Evolutionary conservation across 2,888 invertebrate species (phyloP).

Genomic region (Paralinhomoeus sp.): DNA sequence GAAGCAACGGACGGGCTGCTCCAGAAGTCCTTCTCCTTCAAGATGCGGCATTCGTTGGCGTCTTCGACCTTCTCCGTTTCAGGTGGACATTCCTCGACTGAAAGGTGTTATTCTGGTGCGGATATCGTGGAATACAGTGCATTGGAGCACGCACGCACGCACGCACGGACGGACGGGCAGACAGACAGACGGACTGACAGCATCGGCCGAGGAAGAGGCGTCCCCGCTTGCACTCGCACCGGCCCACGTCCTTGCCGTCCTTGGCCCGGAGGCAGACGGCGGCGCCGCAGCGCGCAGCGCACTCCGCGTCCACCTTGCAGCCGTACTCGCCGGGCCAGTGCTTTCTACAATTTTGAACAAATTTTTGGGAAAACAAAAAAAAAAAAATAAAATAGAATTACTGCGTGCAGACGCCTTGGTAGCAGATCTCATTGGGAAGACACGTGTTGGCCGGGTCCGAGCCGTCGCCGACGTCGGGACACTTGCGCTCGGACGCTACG

Average conservation of each 20-base stretch:
- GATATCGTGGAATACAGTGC: neutral
- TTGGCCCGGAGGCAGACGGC: constrained; percentile 16
- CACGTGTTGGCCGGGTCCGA: constrained; percentile 19
- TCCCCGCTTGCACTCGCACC: constrained; percentile 19
- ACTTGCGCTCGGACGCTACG: constrained; percentile 13
- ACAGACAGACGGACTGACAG: constrained; percentile 11
- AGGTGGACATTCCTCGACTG: constrained; percentile 17
- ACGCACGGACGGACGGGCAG: neutral
- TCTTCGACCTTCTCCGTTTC: constrained; percentile 15
- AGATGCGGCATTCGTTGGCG: constrained; percentile 17
- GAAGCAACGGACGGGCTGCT: constrained; percentile 6
- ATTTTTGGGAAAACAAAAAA: neutral
- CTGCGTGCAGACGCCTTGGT: constrained; percentile 19
- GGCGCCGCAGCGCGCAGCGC: constrained; percentile 15
- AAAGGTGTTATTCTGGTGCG: constrained; percentile 2
- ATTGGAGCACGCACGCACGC: neutral
- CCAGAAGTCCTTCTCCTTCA: constrained; percentile 21
- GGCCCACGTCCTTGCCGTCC: constrained; percentile 16
- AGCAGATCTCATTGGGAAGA: constrained; percentile 20
- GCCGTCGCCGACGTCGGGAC: constrained; percentile 5
- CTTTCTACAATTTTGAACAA: constrained; percentile 10
- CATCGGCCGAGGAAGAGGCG: constrained; percentile 19
- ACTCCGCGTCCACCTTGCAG: constrained; percentile 15
- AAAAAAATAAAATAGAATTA: constrained; percentile 5
- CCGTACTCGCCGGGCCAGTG: constrained; percentile 23